Evolutionary conservation across 2,888 invertebrate species (phyloP).

Genomic region (Toxonevra muliebris): DNA sequence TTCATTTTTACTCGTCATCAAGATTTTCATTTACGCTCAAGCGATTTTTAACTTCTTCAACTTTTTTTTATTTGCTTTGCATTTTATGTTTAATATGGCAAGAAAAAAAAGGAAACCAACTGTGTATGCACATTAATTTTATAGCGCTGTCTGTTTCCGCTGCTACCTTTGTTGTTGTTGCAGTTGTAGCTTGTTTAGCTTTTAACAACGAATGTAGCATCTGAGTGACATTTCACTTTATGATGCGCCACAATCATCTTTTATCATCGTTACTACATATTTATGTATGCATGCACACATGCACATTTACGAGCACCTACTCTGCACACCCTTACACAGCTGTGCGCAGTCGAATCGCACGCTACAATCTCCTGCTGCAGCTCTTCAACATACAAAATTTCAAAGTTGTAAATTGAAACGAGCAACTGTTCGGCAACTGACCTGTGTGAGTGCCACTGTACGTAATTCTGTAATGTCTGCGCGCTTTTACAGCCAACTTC

Average conservation of each 20-base stretch:
- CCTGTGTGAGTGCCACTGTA: conserved; percentile 7
- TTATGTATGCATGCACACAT: not conserved
- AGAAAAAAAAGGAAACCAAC: too few relatives aligned
- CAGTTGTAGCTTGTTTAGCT: too few relatives aligned
- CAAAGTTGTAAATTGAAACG: not conserved
- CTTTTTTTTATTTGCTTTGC: too few relatives aligned
- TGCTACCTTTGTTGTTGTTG: too few relatives aligned
- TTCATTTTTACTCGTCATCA: conserved; percentile 16
- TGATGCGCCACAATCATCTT: conserved; percentile 13
- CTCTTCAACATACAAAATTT: conserved; percentile 23
- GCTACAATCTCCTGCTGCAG: conserved; percentile 38
- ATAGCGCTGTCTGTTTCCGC: too few relatives aligned
- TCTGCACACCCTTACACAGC: not conserved
- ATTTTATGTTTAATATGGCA: too few relatives aligned
- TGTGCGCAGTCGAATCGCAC: not conserved
- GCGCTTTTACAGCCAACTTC: too few relatives aligned
- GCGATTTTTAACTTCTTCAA: not conserved
- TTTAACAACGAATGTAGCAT: too few relatives aligned
- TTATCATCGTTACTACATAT: conserved; percentile 1
- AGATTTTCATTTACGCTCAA: conserved; percentile 10
- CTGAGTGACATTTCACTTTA: conserved; percentile 13
- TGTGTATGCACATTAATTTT: too few relatives aligned
- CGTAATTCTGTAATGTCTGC: too few relatives aligned
- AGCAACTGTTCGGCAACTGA: conserved; percentile 10
- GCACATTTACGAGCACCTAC: too few relatives aligned